Conservation (phyloP, 2,113 vertebrate species). For the Tautogolabrus adspersus region DNA sequence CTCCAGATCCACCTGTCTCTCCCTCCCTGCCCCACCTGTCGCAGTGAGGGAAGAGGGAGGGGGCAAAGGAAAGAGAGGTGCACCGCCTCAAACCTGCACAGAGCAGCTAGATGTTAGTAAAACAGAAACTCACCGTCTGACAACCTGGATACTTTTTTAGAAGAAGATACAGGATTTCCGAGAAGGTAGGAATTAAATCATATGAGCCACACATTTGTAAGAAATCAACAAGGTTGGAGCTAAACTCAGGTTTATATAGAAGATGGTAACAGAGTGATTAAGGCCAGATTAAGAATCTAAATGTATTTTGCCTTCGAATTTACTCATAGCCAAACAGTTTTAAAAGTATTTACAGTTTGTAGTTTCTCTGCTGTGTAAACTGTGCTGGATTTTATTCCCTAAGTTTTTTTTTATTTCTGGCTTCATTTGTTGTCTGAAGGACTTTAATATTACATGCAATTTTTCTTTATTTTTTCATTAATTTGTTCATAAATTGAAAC, state of each 20-base stretch:
- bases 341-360: background rate
- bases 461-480: no score
- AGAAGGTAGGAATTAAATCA: conserved; percentile 11
- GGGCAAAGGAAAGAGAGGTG: conserved; percentile 19
- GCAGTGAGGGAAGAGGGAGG: background rate
- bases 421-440: background rate
- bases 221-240: background rate
- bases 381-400: background rate
- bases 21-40: conserved; percentile 49
- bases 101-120: background rate
- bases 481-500: background rate
- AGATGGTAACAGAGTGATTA: background rate
- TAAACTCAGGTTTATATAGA: background rate
- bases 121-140: background rate
- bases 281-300: background rate
- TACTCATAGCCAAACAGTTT: background rate
- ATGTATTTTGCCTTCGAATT: background rate
- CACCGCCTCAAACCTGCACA: background rate
- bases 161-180: background rate
- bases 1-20: conserved; percentile 58
- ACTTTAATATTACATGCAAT: background rate
- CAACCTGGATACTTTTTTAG: background rate
- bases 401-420: background rate
- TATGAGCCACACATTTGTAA: background rate
- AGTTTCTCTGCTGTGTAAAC: background rate